Conservation (phyloP, 1,140 invertebrate genomes). For the Drosophila serrata region DNA sequence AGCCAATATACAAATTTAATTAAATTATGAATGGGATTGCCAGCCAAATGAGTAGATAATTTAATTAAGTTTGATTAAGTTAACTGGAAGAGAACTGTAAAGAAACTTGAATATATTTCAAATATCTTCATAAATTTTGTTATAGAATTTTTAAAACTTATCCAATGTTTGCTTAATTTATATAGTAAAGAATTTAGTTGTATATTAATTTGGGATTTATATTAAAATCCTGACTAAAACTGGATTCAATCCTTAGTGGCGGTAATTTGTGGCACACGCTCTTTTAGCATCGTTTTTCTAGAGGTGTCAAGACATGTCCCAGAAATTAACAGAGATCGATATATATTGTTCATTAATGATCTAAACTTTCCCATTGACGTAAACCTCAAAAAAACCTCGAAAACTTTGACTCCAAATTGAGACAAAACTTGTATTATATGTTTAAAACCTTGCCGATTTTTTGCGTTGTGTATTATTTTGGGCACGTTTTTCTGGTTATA, state of each 20-base stretch:
- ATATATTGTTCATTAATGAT: conserved; percentile 11
- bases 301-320: conserved; percentile 38
- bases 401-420: background rate
- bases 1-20: background rate
- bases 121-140: background rate
- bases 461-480: conserved; percentile 35
- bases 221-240: conserved; percentile 2
- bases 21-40: background rate
- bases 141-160: background rate
- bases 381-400: background rate
- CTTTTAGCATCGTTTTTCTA: conserved; percentile 54
- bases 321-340: conserved; percentile 39
- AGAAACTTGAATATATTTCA: background rate
- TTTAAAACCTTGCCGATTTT: conserved; percentile 11
- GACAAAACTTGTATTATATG: conserved; percentile 42
- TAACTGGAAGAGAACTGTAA: background rate
- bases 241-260: conserved; percentile 21
- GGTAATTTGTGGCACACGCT: conserved; percentile 44
- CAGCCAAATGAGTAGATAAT: background rate
- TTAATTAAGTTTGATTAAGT: background rate
- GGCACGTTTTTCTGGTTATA: conserved; percentile 72
- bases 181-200: background rate
- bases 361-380: conserved; percentile 65
- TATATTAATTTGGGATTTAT: background rate
- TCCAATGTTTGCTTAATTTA: background rate